Conservation (phyloP, 1,140 invertebrate genomes). For the Zelostemma sp. region DNA sequence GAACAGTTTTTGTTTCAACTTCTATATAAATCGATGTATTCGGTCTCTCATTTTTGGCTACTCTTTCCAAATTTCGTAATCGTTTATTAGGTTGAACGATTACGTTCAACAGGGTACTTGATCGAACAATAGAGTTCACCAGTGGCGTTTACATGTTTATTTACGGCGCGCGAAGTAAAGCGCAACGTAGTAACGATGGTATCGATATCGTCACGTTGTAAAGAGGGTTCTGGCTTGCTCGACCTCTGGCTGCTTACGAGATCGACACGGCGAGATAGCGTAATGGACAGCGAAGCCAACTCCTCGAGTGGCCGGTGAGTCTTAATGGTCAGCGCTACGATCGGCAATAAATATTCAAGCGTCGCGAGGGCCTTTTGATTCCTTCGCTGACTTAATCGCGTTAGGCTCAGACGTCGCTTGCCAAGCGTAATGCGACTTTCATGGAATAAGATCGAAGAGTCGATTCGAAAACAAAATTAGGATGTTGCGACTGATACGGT, state of each 20-base stretch:
- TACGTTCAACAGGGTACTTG: conserved; percentile 4
- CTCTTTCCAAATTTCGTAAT: no score
- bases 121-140: conserved; percentile 11
- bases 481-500: no score
- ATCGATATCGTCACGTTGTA: conserved; percentile 53
- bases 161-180: conserved; percentile 28
- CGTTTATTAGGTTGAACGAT: background rate
- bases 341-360: conserved; percentile 45
- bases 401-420: conserved; percentile 31
- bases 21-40: no score
- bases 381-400: conserved; percentile 52
- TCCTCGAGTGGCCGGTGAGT: conserved; percentile 37
- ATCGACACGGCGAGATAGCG: conserved; percentile 62
- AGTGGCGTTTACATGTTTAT: conserved; percentile 29
- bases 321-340: conserved; percentile 53
- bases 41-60: no score
- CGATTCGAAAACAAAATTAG: no score
- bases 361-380: conserved; percentile 50
- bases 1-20: no score
- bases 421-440: conserved; percentile 12
- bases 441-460: conserved; percentile 7
- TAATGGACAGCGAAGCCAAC: conserved; percentile 54
- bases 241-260: conserved; percentile 60
- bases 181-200: conserved; percentile 22
- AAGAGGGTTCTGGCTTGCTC: conserved; percentile 48